phyloP scores from a whole-genome alignment of 2,888 invertebrate species.

The Leucophora obtusa region DNA sequence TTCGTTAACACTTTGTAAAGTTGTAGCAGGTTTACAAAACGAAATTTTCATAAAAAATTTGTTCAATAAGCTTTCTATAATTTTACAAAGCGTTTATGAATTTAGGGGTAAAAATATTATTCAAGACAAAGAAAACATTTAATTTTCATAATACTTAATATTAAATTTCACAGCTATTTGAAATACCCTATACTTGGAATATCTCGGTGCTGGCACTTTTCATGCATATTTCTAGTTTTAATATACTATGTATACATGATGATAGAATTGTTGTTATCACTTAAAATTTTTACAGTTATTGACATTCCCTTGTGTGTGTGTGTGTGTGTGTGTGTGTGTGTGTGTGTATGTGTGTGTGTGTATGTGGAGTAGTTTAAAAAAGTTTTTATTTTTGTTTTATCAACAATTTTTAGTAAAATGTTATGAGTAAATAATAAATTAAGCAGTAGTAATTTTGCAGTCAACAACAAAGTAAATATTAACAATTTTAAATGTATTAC shows the following conservation, averaged over 20 bases:
- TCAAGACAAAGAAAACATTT: no score
- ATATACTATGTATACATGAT: conserved; percentile 28
- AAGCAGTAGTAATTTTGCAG: background rate
- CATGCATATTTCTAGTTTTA: background rate
- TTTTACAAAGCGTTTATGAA: no score
- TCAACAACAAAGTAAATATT: background rate
- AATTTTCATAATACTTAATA: no score
- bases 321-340: no score
- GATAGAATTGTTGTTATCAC: conserved; percentile 48
- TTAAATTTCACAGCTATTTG: no score
- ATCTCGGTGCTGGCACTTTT: background rate
- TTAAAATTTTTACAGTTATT: conserved; percentile 39
- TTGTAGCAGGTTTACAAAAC: no score
- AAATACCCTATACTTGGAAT: no score
- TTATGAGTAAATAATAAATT: background rate
- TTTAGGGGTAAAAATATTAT: no score
- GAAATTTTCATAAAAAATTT: no score
- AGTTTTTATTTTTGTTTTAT: conserved; percentile 21
- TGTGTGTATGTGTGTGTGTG: no score
- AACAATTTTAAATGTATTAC: background rate
- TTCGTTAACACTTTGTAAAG: no score
- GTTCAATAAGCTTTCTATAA: no score
- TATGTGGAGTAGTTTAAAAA: conserved; percentile 13
- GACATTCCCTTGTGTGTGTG: conserved; percentile 33
- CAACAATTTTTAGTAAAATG: conserved; percentile 19